Base-by-base conservation (phyloP, 2,888 invertebrate genomes). In the Chloromyia formosa region DNA sequence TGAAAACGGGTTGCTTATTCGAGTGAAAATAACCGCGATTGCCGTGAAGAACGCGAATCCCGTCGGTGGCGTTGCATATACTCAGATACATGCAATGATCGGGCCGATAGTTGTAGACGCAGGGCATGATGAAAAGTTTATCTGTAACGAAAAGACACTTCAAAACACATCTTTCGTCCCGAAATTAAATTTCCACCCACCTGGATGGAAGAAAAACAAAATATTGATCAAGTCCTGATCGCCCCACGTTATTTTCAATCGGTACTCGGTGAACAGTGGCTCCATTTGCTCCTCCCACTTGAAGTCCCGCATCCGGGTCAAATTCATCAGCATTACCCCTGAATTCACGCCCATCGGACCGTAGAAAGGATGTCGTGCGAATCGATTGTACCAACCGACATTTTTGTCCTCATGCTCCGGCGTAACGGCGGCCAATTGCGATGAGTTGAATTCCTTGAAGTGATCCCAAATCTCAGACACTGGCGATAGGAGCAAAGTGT, bases 81-180 rank as follows among this genome's bases (percentile, higher is more conserved):
- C 93, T 94, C 86, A 93, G 94, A 82, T 97, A 98, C 93, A 95
- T 95, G 85, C 98, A 98, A 85, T 97, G 97, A 86, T 98, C 97
- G 1, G 96, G 92, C 66, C 97, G 91, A 86, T 93, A 97, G 85
- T 98, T 98, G 86, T 92, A 95, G 76, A 93, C 89, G 82, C 97
- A 98, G 0, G 93, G 89, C 82, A 94, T 91, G 75, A 93, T 87
- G 79, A 90, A 91, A 74, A 97, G 88, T 80, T 93, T 92, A 78
- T 92, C 93, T 90, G 84, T 80, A 87, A 79, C n/a, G n/a, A n/a
- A n/a, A n/a, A n/a, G n/a, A n/a, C n/a, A n/a, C n/a, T n/a, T n/a
- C n/a, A n/a, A 35, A 35, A 35, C 27, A 35, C 27, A 7, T 35
- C 27, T 35, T 35, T 35, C 7, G 27, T 35, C 27, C 27, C 7